phyloP scores from a whole-genome alignment of 2,888 invertebrate species.

The Mythimna albipuncta region DNA sequence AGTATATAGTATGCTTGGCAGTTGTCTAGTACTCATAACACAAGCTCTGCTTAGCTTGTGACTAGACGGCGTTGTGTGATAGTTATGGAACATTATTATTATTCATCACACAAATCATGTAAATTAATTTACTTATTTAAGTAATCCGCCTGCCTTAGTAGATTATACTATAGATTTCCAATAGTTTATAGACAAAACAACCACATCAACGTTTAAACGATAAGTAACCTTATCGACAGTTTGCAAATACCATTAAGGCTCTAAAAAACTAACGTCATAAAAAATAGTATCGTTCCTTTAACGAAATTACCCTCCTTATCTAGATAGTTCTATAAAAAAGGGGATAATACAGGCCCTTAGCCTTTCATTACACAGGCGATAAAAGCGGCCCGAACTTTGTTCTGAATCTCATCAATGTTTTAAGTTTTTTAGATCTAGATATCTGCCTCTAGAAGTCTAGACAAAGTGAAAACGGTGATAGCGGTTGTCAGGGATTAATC shows the following conservation, averaged over 20 bases:
- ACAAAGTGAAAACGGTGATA: too few relatives aligned
- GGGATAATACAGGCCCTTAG: constrained; percentile 29
- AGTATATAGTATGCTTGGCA: too few relatives aligned
- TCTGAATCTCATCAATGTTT: constrained; percentile 38
- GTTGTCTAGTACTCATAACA: too few relatives aligned
- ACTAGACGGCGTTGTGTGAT: too few relatives aligned
- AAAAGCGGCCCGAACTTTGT: constrained; percentile 32
- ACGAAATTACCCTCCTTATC: constrained; percentile 43
- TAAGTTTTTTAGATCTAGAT: constrained; percentile 15
- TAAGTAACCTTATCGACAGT: constrained; percentile 1
- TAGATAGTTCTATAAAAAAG: constrained; percentile 40
- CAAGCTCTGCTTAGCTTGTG: too few relatives aligned
- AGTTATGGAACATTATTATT: too few relatives aligned
- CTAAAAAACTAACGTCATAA: constrained; percentile 33
- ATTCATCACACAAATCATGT: too few relatives aligned
- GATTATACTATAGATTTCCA: too few relatives aligned
- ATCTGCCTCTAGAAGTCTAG: neutral
- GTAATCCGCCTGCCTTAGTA: too few relatives aligned
- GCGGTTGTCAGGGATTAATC: too few relatives aligned
- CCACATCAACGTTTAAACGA: neutral
- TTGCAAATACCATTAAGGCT: constrained; percentile 15
- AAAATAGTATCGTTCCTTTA: constrained; percentile 21
- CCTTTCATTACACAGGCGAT: constrained; percentile 41
- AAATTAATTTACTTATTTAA: too few relatives aligned
- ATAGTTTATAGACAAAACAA: too few relatives aligned